phyloP scores from a whole-genome alignment of 2,888 invertebrate genomes.

The Synanthedon tipuliformis region DNA sequence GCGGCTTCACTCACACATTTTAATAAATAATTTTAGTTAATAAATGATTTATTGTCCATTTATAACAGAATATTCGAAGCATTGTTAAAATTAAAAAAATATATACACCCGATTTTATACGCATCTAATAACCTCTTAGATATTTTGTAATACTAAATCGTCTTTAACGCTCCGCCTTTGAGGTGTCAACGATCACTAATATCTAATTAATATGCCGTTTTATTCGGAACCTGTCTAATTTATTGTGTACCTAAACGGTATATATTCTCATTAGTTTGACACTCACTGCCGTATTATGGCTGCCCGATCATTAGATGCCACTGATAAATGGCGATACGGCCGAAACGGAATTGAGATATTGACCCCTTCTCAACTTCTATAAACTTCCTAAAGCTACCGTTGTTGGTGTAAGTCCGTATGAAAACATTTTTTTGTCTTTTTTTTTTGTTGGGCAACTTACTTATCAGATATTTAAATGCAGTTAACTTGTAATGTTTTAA shows the following conservation, averaged over 20 bases:
- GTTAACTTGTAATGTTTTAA: slow-evolving; percentile 35
- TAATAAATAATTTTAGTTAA: too few species aligned
- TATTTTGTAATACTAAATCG: slow-evolving; percentile 34
- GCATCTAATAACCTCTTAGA: slow-evolving; percentile 26
- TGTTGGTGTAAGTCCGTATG: slow-evolving; percentile 14
- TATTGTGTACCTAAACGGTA: slow-evolving; percentile 49
- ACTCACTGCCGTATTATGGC: slow-evolving; percentile 54
- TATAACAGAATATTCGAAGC: slow-evolving; percentile 7
- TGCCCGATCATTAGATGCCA: slow-evolving; percentile 53
- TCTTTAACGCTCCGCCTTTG: slow-evolving; percentile 22
- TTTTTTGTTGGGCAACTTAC: slow-evolving; percentile 5
- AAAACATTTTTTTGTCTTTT: slow-evolving; percentile 15
- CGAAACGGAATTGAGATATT: slow-evolving; percentile 53
- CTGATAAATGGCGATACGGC: slow-evolving; percentile 48
- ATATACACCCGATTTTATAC: slow-evolving; percentile 45
- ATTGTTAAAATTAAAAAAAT: slow-evolving; percentile 33
- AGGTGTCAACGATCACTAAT: slow-evolving; percentile 59
- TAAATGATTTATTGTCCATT: too few species aligned
- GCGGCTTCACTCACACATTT: too few species aligned
- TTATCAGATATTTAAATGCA: slow-evolving; percentile 42
- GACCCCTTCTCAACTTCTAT: slow-evolving; percentile 19
- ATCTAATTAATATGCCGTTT: slow-evolving; percentile 65
- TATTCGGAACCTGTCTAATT: slow-evolving; percentile 52
- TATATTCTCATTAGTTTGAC: slow-evolving; percentile 68
- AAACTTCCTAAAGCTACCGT: slow-evolving; percentile 35